Conservation (phyloP, 2,888 invertebrate species). For the Pseudanteris insignis region DNA sequence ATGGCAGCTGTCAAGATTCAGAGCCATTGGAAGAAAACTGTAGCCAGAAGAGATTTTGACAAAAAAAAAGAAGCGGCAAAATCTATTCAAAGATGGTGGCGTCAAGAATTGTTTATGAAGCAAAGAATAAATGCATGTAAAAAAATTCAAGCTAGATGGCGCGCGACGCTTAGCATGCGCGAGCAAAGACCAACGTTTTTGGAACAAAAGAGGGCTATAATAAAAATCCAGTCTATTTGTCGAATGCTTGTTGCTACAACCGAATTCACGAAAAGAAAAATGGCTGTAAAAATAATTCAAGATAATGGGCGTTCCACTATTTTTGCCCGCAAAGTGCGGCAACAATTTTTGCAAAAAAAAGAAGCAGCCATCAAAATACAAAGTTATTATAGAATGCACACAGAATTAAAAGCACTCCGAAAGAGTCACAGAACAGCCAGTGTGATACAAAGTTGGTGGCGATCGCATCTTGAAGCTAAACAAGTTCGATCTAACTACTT, state of each 20-base stretch:
- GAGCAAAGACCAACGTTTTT: slow-evolving; percentile 54
- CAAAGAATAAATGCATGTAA: slow-evolving; percentile 26
- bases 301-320: slow-evolving; percentile 56
- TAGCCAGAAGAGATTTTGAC: not conserved
- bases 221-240: slow-evolving; percentile 59
- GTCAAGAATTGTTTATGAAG: slow-evolving; percentile 2
- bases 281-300: slow-evolving; percentile 54
- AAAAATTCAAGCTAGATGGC: slow-evolving; percentile 60
- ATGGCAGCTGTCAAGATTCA: slow-evolving; percentile 48
- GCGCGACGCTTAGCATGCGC: slow-evolving; percentile 48
- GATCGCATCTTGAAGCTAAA: slow-evolving; percentile 51
- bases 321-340: not conserved
- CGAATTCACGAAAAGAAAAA: slow-evolving; percentile 38
- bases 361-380: slow-evolving; percentile 51
- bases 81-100: slow-evolving; percentile 20
- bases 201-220: slow-evolving; percentile 26
- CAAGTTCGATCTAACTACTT: slow-evolving; percentile 54
- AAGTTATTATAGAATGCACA: slow-evolving; percentile 58
- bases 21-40: slow-evolving; percentile 7
- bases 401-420: slow-evolving; percentile 49
- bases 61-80: slow-evolving; percentile 28
- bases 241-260: slow-evolving; percentile 53
- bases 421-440: slow-evolving; percentile 51
- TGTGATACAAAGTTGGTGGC: slow-evolving; percentile 69
- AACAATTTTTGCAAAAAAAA: slow-evolving; percentile 37